These are phyloP conservation scores for Podarcis lilfordi DNA, from an alignment of 2,797 vertebrate genomes.

Conservation along the genomic window DNA sequence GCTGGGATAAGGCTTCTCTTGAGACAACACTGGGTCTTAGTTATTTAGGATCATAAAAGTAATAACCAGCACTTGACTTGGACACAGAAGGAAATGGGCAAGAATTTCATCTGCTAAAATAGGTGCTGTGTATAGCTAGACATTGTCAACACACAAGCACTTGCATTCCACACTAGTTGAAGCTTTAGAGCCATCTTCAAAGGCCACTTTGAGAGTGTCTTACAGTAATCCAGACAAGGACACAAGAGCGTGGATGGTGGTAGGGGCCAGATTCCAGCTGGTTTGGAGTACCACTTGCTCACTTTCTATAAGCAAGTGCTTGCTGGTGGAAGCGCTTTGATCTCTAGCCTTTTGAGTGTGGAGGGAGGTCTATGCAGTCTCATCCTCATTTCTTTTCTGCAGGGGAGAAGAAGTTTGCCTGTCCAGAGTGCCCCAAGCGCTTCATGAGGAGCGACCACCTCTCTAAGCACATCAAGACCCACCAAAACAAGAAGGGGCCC, in stretches of 20 bases:
- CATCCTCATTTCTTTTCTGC: not conserved
- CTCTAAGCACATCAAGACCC: slow-evolving; percentile 97
- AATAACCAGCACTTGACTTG: not conserved
- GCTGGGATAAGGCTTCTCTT: not conserved
- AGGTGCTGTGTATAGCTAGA: not conserved
- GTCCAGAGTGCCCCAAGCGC: slow-evolving; percentile 92
- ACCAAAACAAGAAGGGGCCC: slow-evolving; percentile 89
- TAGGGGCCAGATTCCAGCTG: not conserved
- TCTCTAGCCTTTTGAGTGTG: not conserved
- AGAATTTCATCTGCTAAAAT: not conserved
- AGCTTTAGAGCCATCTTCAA: not conserved
- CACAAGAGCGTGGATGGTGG: not conserved
- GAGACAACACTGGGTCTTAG: not conserved
- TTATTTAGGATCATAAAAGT: not conserved
- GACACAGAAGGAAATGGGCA: not conserved
- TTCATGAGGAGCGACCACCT: slow-evolving; percentile 98
- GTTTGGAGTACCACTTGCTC: not conserved
- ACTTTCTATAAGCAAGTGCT: not conserved
- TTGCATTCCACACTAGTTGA: not conserved
- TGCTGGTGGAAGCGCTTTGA: not conserved
- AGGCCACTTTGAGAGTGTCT: not conserved
- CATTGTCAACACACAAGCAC: not conserved
- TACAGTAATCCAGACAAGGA: not conserved
- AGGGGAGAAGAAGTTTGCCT: slow-evolving; percentile 95
- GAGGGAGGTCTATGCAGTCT: not conserved